Evolutionary conservation across 2,797 vertebrate genomes (phyloP), one percentile per base, ranked within the genome.

Genomic region (Mormyrops boulengeri): DNA sequence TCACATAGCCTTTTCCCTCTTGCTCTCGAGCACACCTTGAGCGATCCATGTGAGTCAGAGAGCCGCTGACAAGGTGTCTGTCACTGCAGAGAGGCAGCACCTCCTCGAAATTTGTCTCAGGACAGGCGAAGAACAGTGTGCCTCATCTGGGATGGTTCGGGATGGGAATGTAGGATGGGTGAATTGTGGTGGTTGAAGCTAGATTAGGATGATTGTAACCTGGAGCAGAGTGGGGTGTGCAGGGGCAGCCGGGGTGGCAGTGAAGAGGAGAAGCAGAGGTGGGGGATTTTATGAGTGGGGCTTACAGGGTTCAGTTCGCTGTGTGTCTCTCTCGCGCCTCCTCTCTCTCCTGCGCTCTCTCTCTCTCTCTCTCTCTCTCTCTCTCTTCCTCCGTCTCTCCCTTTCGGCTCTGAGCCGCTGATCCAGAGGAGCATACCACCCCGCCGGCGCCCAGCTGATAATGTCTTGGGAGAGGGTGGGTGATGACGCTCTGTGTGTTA

Each of bases 381-480:
- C 53, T 38, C 66, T 50, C 41, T 38, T n/a, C 49, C 41, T 26
- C 9, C 19, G 2, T 50, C 44, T 85, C 22, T 22, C 82, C 44
- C 47, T 89, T 80, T 90, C 87, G 82, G 91, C 88, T 60, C 89
- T 19, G 66, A 2, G 60, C 86, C 84, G 9, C 89, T 89, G 82
- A 50, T 85, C 85, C 88, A 0, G 89, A 91, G 89, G 88, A 85
- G 89, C 92, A 92, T 41, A 44, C 53, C n/a, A 85, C 38, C 91
- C 91, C 84, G 47, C 52, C 11, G n/a, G 12, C 14, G 50, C 50
- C 57, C 9, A 47, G 66, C 22, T 53, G 90, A 91, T 86, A 88
- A 93, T 92, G 87, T 93, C 94, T 82, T 91, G 93, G 92, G 94
- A 95, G 82, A 90, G 92, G 94, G 95, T 96, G 90, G 84, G 95